A percentile compares a stretch with the other conserved stretches of the same genome.
Evolutionary conservation across 2,888 invertebrate genomes (phyloP).

Genomic region (Agrotis puta): DNA sequence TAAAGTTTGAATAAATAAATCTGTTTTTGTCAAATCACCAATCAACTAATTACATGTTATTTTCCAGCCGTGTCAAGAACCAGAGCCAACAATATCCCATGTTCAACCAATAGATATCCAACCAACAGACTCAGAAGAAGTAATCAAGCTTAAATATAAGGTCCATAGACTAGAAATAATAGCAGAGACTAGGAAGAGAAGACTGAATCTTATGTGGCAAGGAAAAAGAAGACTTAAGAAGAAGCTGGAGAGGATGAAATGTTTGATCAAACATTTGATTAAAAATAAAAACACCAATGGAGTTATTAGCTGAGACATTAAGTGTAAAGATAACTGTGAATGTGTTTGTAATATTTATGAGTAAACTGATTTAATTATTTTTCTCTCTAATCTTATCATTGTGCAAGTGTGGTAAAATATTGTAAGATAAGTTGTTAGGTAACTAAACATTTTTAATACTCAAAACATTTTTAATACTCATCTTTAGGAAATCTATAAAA

Average conservation of each 20-base stretch:
- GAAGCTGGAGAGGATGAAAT: constrained; percentile 78
- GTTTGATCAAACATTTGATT: constrained; percentile 79
- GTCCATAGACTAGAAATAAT: constrained; percentile 79
- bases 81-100: constrained; percentile 76
- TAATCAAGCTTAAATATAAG: constrained; percentile 79
- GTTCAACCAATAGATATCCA: constrained; percentile 72
- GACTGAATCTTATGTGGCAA: constrained; percentile 80
- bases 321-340: background rate
- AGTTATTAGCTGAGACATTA: constrained; percentile 18
- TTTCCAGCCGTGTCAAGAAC: constrained; percentile 79
- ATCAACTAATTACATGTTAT: background rate
- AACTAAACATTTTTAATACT: background rate
- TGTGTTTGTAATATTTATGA: background rate
- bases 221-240: constrained; percentile 73
- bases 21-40: background rate
- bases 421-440: too few species aligned
- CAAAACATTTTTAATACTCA: too few species aligned
- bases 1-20: too few species aligned
- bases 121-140: constrained; percentile 78
- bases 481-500: too few species aligned
- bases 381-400: too few species aligned
- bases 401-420: background rate
- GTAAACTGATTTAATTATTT: too few species aligned
- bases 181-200: constrained; percentile 77
- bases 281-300: constrained; percentile 68